A percentile compares a stretch with the other conserved stretches of the same genome.
These are phyloP conservation scores for Enteromius thamalakanensis DNA, from an alignment of 2,797 vertebrate genomes.

Conservation along the genomic window DNA sequence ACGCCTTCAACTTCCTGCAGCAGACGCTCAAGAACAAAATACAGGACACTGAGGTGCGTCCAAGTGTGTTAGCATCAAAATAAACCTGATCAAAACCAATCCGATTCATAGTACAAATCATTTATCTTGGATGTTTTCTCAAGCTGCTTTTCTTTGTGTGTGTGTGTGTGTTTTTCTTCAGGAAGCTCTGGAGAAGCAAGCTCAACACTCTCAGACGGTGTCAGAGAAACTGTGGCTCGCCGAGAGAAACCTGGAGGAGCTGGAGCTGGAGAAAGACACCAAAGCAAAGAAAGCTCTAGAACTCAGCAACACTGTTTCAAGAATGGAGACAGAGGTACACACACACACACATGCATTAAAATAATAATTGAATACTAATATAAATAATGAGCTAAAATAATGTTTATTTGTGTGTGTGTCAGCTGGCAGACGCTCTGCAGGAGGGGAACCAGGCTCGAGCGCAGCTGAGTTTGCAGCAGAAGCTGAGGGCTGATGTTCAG, in stretches of 20 bases:
- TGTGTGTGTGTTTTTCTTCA: conserved; percentile 49
- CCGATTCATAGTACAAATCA: too few relatives aligned
- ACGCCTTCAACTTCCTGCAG: conserved; percentile 80
- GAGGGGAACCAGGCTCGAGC: conserved; percentile 57
- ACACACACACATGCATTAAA: too few relatives aligned
- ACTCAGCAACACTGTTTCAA: conserved; percentile 65
- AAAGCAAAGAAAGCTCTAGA: conserved; percentile 71
- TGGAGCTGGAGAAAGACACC: conserved; percentile 66
- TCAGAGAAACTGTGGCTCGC: conserved; percentile 78
- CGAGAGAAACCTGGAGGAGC: conserved; percentile 76
- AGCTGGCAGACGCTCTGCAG: conserved; percentile 74
- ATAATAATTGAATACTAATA: too few relatives aligned
- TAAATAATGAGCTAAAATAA: too few relatives aligned
- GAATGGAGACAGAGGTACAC: conserved; percentile 76
- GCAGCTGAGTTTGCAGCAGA: conserved; percentile 76
- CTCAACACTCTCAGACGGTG: conserved; percentile 67
- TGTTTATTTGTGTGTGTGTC: conserved; percentile 33
- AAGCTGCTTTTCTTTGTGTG: conserved; percentile 16
- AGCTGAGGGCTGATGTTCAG: conserved; percentile 72
- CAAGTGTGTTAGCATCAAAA: not conserved
- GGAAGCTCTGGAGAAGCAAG: conserved; percentile 80
- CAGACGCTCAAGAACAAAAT: conserved; percentile 80
- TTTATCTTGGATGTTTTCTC: not conserved
- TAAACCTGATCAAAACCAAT: not conserved
- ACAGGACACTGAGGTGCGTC: conserved; percentile 76